Conservation (phyloP, 2,797 vertebrate species). For the Propithecus deckenii region DNA sequence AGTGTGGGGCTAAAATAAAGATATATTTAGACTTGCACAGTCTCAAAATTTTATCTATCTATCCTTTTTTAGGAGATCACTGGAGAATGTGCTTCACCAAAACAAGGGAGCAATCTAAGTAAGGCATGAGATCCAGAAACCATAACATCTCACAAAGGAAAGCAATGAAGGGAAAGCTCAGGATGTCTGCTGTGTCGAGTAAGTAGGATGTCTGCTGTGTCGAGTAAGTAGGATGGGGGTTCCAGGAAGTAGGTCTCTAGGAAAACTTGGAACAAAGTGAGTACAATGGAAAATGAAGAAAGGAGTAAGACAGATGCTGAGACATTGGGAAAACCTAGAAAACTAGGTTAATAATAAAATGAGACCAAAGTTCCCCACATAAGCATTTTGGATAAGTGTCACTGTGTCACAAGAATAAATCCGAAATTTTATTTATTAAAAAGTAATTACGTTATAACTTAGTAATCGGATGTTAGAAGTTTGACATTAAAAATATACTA, state of each 20-base stretch:
- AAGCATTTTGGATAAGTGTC: background rate
- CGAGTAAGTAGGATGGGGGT: background rate
- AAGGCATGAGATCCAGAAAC: background rate
- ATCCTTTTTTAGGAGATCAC: constrained; percentile 25
- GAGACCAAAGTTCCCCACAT: background rate
- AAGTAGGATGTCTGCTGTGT: background rate
- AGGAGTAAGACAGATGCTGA: background rate
- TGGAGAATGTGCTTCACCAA: background rate
- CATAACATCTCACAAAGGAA: background rate
- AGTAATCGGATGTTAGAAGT: background rate
- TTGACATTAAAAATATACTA: background rate
- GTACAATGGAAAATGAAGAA: background rate
- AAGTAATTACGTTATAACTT: background rate
- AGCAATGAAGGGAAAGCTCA: background rate
- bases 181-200: background rate
- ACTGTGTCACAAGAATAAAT: background rate
- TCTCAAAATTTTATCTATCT: background rate
- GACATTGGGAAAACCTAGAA: background rate
- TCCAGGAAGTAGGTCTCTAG: background rate
- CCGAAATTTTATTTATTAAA: constrained; percentile 3
- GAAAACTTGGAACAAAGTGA: background rate
- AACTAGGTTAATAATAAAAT: constrained; percentile 7
- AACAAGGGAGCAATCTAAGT: constrained; percentile 29
- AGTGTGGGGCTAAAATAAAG: background rate
- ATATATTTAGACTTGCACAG: background rate